Percentiles rank a stretch among this genome's conserved stretches.
Conservation (phyloP, 1,140 invertebrate genomes). For the Bilobella aurantiaca region DNA sequence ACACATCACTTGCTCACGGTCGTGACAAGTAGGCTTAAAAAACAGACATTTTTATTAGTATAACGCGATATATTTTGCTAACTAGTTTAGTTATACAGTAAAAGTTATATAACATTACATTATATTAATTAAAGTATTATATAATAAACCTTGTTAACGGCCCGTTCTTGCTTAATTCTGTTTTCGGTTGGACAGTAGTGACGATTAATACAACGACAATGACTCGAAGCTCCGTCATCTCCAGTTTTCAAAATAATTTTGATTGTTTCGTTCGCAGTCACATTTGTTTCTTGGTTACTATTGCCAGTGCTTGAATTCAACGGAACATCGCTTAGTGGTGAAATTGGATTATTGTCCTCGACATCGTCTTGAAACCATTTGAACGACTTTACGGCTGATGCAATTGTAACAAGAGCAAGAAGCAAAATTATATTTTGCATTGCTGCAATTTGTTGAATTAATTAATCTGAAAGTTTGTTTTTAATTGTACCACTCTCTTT, state of each 20-base stretch:
- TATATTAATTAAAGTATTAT: background rate
- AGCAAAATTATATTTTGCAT: no score
- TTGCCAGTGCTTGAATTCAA: no score
- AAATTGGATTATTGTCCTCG: no score
- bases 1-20: slow-evolving; percentile 29
- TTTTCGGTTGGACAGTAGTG: slow-evolving; percentile 20
- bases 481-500: no score
- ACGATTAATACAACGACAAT: slow-evolving; percentile 26
- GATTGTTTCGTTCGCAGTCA: background rate
- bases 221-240: slow-evolving; percentile 20
- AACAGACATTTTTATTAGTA: background rate
- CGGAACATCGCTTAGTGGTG: no score
- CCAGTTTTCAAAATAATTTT: slow-evolving; percentile 8
- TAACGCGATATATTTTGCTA: no score
- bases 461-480: no score
- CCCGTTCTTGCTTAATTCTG: slow-evolving; percentile 11
- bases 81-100: background rate
- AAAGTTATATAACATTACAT: background rate
- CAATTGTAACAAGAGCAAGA: no score
- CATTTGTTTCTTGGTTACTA: background rate
- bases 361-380: no score
- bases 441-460: no score
- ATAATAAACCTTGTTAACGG: slow-evolving; percentile 23
- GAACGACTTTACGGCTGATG: no score
- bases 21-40: slow-evolving; percentile 25